A percentile compares a stretch with the other conserved stretches of the same genome.
phyloP scores from a whole-genome alignment of 2,888 invertebrate species.

The Apocheima hispidaria region DNA sequence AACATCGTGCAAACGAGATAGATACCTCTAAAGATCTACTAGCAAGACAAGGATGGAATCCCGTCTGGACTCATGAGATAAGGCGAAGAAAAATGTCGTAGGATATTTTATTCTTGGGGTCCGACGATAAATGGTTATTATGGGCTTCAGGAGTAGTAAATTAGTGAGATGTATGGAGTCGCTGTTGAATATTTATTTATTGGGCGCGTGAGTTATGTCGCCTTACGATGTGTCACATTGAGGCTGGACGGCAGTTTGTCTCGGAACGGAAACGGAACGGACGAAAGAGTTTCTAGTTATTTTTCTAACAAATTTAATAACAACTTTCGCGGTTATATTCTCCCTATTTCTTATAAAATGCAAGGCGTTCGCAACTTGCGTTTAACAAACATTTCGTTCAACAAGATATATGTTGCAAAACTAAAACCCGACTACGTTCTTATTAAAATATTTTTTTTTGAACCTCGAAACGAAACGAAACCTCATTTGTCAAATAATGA shows the following conservation, averaged over 20 bases:
- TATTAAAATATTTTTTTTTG: no score
- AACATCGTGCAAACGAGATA: slow-evolving; percentile 46
- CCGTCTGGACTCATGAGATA: slow-evolving; percentile 79
- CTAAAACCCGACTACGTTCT: no score
- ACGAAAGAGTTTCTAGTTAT: no score
- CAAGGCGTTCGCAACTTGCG: no score
- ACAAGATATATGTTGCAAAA: no score
- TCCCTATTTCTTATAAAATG: no score
- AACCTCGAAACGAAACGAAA: no score
- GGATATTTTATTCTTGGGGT: slow-evolving; percentile 78
- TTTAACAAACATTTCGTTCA: no score
- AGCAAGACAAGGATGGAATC: slow-evolving; percentile 54
- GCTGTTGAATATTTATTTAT: slow-evolving; percentile 83
- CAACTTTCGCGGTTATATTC: no score
- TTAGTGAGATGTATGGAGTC: slow-evolving; percentile 81
- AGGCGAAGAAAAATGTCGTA: slow-evolving; percentile 82
- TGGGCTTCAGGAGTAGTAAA: slow-evolving; percentile 80
- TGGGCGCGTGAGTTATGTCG: slow-evolving; percentile 66
- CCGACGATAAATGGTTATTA: slow-evolving; percentile 81
- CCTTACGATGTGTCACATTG: slow-evolving; percentile 23
- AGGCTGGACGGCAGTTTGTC: slow-evolving; percentile 38
- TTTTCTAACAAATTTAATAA: no score
- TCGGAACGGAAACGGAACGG: no score
- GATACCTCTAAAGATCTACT: slow-evolving; percentile 31
- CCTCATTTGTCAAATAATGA: no score